Base-by-base conservation (phyloP, 2,888 invertebrate genomes). In the Eupsilia transversa region DNA sequence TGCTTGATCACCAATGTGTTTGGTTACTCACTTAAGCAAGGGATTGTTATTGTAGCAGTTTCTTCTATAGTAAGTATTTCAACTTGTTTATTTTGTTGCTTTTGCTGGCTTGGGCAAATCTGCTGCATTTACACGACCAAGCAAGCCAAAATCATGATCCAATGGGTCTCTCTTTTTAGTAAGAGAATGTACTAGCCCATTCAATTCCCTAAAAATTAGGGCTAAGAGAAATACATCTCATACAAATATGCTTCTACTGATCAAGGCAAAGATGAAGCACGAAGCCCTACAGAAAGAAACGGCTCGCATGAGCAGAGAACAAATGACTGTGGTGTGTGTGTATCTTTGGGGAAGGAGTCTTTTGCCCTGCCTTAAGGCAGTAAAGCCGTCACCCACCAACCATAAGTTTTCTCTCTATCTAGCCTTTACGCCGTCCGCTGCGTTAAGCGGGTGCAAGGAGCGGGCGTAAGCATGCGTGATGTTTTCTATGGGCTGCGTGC, bases 31-130 rank as follows among this genome's bases (percentile, higher is more conserved):
- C 72, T 89, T 0, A 72, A 75, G 30, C 72, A 87, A 14, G 89
- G 91, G 5, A 87, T 91, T 9, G 46, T 85, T 14, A 82, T 88
- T 76, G 87, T 92, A 41, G 89, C 87, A 5, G 49, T 87, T 23
- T 33, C 77, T 71, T 80, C 91, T n/a, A 77, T 91, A 69, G 93
- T 92, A 82, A 87, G 88, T 86, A 27, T 33, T 78, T 12, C 1
- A n/a, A 63, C 3, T 46, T 56, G 7, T 49, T 49, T 72, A 17
- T 56, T 46, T 10, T 69, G 20, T 56, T 27, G 27, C 6, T 35
- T 43, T 10, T 23, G n/a, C n/a, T n/a, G 9, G n/a, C 6, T 17
- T 33, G 33, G 6, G 17, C 12, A 20, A 38, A 38, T 52, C 3
- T 14, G 2, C 38, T 30, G 30, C 30, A 20, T 10, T 23, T 20